Evolutionary conservation across 2,113 vertebrate genomes (phyloP), one percentile per base, ranked within the genome.

Genomic region (Sclerurus mexicanus): DNA sequence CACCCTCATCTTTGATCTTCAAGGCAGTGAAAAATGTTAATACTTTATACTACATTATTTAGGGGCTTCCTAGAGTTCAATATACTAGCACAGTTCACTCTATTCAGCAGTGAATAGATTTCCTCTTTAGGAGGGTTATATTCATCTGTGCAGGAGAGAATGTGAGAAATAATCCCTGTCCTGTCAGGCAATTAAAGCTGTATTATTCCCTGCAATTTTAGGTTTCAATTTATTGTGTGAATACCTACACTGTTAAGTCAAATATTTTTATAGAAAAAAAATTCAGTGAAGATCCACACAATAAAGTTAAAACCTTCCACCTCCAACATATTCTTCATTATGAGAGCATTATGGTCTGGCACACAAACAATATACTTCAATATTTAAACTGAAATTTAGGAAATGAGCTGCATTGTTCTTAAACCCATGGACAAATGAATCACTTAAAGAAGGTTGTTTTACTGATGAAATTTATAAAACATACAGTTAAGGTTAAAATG

Each of bases 181-280:
- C 40, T 94, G 33, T 92, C 74, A 96, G 46, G 47, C 59, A 83
- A 96, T 89, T 95, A 93, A 94, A 92, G 53, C 67, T 50, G 37
- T 47, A 89, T 94, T 94, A 88, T 86, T 95, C 71, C 53, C 78
- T 92, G 52, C 71, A 85, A 77, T 84, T 88, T 84, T 81, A 96
- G 39, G 11, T 93, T 97, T 96, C 96, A 91, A 95, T 91, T 96
- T 89, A 93, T 27, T 91, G 25, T 93, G 60, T 15, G 74, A 97
- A 94, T 96, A 35, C 31, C 13, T 91, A 60, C 60, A 85, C 24
- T 80, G 37, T 76, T 91, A 37, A 95, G 40, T 95, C 40, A 97
- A 95, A 91, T 94, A 94, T 83, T 94, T 97, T 91, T 58, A 58
- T 60, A 37, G 62, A 50, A 79, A 50, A 79, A 93, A 87, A 93